Conservation (phyloP, 2,113 vertebrate genomes). For the Chloropsis hardwickii region DNA sequence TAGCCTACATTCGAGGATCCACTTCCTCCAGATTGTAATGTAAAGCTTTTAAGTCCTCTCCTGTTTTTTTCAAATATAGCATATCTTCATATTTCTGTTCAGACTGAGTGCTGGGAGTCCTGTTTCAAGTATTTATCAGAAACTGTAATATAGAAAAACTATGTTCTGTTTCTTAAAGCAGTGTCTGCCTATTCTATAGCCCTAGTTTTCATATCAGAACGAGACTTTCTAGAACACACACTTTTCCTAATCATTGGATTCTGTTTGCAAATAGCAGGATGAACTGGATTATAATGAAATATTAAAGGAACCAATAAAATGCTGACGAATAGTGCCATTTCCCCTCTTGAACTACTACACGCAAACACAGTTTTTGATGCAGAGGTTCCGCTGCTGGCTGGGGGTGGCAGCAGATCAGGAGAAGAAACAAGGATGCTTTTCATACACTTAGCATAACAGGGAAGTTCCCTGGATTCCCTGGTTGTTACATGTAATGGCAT, state of each 20-base stretch:
- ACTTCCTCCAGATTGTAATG: background rate
- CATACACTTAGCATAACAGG: background rate
- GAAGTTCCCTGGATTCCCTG: background rate
- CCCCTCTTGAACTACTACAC: background rate
- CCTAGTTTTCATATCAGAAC: background rate
- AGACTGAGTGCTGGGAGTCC: background rate
- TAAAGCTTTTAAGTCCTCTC: background rate
- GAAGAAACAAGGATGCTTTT: background rate
- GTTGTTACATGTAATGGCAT: background rate
- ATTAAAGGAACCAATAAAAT: background rate
- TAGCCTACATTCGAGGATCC: background rate
- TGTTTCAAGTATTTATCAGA: background rate
- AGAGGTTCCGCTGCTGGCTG: background rate
- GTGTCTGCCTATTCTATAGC: background rate
- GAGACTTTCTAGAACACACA: background rate
- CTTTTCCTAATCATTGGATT: background rate
- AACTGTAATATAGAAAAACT: background rate
- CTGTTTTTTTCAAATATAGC: background rate
- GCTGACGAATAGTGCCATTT: background rate
- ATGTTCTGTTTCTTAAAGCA: background rate
- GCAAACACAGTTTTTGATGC: background rate
- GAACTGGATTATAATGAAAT: background rate
- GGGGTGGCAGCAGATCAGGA: rapidly evolving
- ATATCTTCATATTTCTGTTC: background rate
- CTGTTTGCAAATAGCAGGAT: background rate